A percentile compares a stretch with the other conserved stretches of the same genome.
These are phyloP conservation scores for Gastrophysa polygoni DNA, from an alignment of 2,888 invertebrate genomes.

Conservation along the genomic window DNA sequence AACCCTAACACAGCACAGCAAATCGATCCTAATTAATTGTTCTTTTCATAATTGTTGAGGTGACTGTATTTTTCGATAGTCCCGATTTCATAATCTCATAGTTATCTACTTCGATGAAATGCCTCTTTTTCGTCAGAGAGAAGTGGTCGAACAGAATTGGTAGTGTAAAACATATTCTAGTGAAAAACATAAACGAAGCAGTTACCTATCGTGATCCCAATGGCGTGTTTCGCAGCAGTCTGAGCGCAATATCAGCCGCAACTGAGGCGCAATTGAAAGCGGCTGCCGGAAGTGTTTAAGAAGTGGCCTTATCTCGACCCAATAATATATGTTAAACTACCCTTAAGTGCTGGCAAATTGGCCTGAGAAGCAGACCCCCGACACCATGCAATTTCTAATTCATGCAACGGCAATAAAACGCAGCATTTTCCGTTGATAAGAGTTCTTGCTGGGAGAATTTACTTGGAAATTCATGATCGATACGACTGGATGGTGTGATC, in stretches of 20 bases:
- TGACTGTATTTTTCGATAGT: too few relatives aligned
- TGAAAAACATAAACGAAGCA: conserved; percentile 19
- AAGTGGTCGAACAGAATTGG: too few relatives aligned
- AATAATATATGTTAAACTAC: conserved; percentile 60
- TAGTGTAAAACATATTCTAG: not conserved
- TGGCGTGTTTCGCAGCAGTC: conserved; percentile 45
- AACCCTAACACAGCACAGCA: too few relatives aligned
- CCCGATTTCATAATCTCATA: too few relatives aligned
- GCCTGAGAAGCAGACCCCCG: conserved; percentile 47
- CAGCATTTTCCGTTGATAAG: conserved; percentile 29
- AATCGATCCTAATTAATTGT: too few relatives aligned
- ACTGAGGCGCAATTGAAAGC: conserved; percentile 55
- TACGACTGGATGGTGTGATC: too few relatives aligned
- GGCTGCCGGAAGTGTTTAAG: conserved; percentile 58
- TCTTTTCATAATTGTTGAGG: too few relatives aligned
- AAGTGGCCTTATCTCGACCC: conserved; percentile 54
- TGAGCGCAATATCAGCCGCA: conserved; percentile 37
- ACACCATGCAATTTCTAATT: conserved; percentile 47
- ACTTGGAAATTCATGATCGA: conserved; percentile 26
- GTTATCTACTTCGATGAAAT: too few relatives aligned
- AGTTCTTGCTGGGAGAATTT: conserved; percentile 15
- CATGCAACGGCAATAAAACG: conserved; percentile 37
- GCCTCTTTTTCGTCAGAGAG: too few relatives aligned
- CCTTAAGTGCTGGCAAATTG: conserved; percentile 59
- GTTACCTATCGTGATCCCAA: conserved; percentile 30